These are phyloP conservation scores for Oikopleura dioica DNA, from an alignment of 23 tunicate species.

Conservation along the genomic window DNA sequence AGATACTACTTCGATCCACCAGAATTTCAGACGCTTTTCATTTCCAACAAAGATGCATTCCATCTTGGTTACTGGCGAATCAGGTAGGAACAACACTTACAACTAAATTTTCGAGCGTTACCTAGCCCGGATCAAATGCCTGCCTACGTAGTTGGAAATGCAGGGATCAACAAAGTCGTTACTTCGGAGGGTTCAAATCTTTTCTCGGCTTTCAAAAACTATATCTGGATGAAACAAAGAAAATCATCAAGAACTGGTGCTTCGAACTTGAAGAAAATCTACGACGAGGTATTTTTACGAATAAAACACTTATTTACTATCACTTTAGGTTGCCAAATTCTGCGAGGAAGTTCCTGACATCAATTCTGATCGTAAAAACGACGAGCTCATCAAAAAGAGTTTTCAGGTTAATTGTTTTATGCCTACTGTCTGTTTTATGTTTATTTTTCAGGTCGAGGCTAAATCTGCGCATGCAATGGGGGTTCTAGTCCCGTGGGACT, in stretches of 20 bases:
- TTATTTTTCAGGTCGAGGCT: slow-evolving; percentile 4
- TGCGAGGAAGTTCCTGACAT: not conserved
- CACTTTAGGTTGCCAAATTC: slow-evolving; percentile 11
- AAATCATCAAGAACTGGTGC: slow-evolving; percentile 8
- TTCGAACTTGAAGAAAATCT: slow-evolving; percentile 13
- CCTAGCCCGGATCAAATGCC: slow-evolving; percentile 14
- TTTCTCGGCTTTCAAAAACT: not conserved
- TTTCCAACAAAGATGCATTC: not conserved
- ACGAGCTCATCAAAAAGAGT: slow-evolving; percentile 10
- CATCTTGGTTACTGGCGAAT: slow-evolving; percentile 10
- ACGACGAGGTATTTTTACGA: too few species aligned
- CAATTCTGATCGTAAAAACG: slow-evolving; percentile 9
- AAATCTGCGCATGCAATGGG: slow-evolving; percentile 12
- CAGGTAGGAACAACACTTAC: too few species aligned
- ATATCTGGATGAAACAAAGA: slow-evolving; percentile 10
- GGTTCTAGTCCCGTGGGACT: slow-evolving; percentile 8
- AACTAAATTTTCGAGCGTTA: too few species aligned
- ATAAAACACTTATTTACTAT: too few species aligned
- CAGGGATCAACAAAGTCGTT: not conserved
- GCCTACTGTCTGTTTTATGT: too few species aligned
- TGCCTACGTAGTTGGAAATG: slow-evolving; percentile 1
- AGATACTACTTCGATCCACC: slow-evolving; percentile 5
- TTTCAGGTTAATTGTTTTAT: too few species aligned
- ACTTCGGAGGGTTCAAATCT: slow-evolving; percentile 9
- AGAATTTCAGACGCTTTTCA: slow-evolving; percentile 4